Conservation (phyloP, 2,888 invertebrate genomes). For the Copidosoma aretas region DNA sequence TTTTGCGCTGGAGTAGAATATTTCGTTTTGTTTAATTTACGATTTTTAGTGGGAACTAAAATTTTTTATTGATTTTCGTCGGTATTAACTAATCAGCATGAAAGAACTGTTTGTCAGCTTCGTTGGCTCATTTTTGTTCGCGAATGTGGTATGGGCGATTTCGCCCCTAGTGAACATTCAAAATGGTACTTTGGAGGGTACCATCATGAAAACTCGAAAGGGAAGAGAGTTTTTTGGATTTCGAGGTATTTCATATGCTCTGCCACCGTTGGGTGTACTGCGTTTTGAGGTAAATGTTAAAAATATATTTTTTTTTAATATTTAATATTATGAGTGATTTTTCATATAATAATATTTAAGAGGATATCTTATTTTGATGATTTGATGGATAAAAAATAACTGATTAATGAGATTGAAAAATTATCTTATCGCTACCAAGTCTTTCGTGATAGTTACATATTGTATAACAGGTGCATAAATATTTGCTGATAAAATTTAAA, state of each 20-base stretch:
- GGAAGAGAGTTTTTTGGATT: constrained; percentile 69
- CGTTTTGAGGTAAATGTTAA: constrained; percentile 73
- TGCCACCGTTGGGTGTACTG: constrained; percentile 69
- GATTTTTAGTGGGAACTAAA: not conserved
- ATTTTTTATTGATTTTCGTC: not conserved
- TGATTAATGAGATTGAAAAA: too few species aligned
- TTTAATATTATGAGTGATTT: too few species aligned
- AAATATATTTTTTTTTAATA: too few species aligned
- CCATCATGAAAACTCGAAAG: constrained; percentile 65
- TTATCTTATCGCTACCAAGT: too few species aligned
- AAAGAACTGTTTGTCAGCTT: not conserved
- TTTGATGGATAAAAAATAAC: too few species aligned
- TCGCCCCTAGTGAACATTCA: constrained; percentile 58
- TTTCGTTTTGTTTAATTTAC: not conserved
- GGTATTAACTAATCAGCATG: constrained; percentile 6
- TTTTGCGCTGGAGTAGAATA: not conserved
- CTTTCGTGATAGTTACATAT: too few species aligned
- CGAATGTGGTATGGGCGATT: not conserved
- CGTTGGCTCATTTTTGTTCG: not conserved
- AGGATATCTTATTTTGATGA: too few species aligned
- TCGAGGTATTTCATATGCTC: constrained; percentile 71
- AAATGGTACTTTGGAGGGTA: constrained; percentile 67
- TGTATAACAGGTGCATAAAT: too few species aligned
- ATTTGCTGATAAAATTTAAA: too few species aligned
- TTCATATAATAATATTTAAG: too few species aligned